A percentile compares a stretch with the other conserved stretches of the same genome.
These are phyloP conservation scores for Latrodectus hesperus DNA, from an alignment of 2,888 invertebrate species.

Conservation along the genomic window DNA sequence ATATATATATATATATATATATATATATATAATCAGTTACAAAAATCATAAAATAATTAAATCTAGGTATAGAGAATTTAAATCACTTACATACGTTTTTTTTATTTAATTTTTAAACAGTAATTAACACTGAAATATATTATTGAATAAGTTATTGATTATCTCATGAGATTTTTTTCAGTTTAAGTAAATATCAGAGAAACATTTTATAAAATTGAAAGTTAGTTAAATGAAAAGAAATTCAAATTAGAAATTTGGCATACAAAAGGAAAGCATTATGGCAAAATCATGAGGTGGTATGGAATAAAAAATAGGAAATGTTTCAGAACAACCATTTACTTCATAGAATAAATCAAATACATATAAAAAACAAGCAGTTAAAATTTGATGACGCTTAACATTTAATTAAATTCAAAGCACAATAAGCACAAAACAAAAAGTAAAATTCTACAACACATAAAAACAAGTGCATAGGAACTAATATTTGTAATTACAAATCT, in stretches of 20 bases:
- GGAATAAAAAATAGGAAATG: slow-evolving; percentile 3
- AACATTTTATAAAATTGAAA: not conserved
- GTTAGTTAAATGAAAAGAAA: slow-evolving; percentile 1
- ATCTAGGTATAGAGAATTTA: too few species aligned
- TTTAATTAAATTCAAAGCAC: slow-evolving; percentile 31
- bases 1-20: too few species aligned
- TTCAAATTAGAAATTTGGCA: not conserved
- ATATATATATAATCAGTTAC: too few species aligned
- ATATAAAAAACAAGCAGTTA: slow-evolving; percentile 35
- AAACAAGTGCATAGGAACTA: slow-evolving; percentile 59
- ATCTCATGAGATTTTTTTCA: too few species aligned
- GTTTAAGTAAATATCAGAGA: not conserved
- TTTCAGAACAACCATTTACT: not conserved
- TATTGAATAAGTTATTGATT: too few species aligned
- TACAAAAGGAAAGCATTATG: not conserved
- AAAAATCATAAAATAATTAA: too few species aligned
- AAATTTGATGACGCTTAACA: slow-evolving; percentile 45
- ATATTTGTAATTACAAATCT: slow-evolving; percentile 35
- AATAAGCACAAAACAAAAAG: slow-evolving; percentile 38
- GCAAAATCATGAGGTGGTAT: not conserved
- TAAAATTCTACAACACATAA: slow-evolving; percentile 47
- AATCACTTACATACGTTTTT: too few species aligned
- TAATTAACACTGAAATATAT: too few species aligned
- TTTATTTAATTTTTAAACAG: too few species aligned
- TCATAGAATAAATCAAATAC: not conserved